Evolutionary conservation across 2,797 vertebrate genomes (phyloP), one percentile per base, ranked within the genome.

Genomic region (Gymnoscopelus microlampas): DNA sequence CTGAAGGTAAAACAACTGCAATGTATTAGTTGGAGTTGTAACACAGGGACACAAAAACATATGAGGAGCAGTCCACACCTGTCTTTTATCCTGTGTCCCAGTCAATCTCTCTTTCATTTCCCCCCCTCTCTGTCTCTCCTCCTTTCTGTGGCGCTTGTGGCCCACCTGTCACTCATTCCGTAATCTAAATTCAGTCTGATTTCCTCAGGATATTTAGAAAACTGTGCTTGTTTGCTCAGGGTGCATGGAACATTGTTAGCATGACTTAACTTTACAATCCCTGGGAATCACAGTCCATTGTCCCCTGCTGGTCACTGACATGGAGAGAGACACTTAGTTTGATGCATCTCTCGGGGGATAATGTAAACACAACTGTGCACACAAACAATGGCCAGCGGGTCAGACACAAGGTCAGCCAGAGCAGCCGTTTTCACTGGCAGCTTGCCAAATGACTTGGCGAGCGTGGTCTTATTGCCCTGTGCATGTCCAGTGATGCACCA

Each of bases 1-100:
- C 95, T 99, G 67, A 99, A 99, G 96, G 98, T 99, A 94, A 80
- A 72, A 11, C 50, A 14, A 24, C 10, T 7, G 10, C 50, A 2
- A 7, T 3, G 2, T n/a, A 3, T 24, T 23, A 12, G 9, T 11
- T 11, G 2, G 10, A 12, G 12, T 5, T 59, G 11, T 23, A 55
- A 55, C 7, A 35, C 35, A 15, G 29, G 13, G 11, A 59, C 56
- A 9, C 68, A 49, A 55, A 13, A 60, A 39, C 60, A 69, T 39
- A 26, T 67, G 68, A 15, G 9, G 62, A 12, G 57, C 44, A 14
- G 26, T n/a, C 26, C 11, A 1, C 56, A 51, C 23, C 7, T 39
- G 60, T 50, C 35, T 2, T 8, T 3, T 6, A 3, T 12, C 53
- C 51, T 57, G 14, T 53, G 3, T 56, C 14, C 47, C 19, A 68